These are phyloP conservation scores for Dicrurus megarhynchus DNA, from an alignment of 2,113 vertebrate species.

Conservation along the genomic window DNA sequence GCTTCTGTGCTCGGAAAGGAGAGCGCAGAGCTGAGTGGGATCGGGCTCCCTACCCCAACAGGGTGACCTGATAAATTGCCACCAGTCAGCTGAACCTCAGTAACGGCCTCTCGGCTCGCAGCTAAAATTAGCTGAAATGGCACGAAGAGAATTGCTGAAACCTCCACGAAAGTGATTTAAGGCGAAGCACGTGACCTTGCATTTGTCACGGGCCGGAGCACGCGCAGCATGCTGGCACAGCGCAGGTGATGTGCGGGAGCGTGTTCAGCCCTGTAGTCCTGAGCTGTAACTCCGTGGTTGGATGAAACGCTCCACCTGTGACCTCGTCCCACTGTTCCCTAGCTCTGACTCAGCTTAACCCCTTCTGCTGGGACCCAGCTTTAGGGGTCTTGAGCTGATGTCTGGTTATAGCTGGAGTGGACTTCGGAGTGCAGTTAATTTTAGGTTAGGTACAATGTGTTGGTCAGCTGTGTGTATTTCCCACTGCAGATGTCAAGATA, in stretches of 20 bases:
- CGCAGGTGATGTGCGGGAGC: background rate
- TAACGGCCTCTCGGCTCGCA: background rate
- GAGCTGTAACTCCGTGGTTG: background rate
- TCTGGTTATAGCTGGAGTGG: background rate
- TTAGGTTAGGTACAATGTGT: background rate
- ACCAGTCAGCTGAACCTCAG: constrained; percentile 16
- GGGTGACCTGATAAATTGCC: constrained; percentile 46
- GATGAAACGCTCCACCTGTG: background rate
- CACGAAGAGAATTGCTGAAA: constrained; percentile 50
- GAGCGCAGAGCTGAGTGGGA: background rate
- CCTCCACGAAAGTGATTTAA: constrained; percentile 33
- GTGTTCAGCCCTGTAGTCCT: accelerated
- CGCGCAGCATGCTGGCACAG: background rate
- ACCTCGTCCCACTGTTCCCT: background rate
- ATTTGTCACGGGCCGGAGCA: constrained; percentile 31
- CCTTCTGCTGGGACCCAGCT: background rate
- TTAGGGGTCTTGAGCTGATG: background rate
- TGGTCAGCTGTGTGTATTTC: background rate
- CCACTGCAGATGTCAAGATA: background rate
- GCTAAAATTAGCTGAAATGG: constrained; percentile 60
- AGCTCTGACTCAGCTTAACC: background rate
- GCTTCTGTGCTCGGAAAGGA: accelerated
- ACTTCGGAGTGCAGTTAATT: background rate
- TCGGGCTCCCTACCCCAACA: background rate
- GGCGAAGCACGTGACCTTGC: constrained; percentile 2